phyloP scores from a whole-genome alignment of 2,888 invertebrate genomes.

The Coecobrya sp. region DNA sequence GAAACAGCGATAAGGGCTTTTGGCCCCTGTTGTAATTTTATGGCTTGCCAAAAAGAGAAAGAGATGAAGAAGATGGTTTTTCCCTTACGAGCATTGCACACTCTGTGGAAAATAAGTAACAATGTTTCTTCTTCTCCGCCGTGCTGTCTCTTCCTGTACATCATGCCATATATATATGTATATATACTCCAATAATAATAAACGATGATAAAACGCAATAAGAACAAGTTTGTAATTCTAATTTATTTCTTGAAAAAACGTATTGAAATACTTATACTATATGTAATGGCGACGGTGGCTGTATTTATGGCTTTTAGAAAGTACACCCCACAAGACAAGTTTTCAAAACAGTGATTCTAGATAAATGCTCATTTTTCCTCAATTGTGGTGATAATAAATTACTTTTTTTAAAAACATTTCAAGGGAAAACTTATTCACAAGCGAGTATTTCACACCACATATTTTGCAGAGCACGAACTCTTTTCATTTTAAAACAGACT shows the following conservation, averaged over 20 bases:
- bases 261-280: background rate
- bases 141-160: conserved; percentile 15
- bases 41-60: conserved; percentile 77
- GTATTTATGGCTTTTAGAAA: background rate
- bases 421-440: background rate
- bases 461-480: no score
- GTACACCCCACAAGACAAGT: background rate
- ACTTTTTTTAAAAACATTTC: background rate
- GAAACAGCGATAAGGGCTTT: conserved; percentile 82
- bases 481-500: no score
- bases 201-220: conserved; percentile 25
- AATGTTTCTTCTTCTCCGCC: background rate
- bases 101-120: background rate
- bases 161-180: background rate
- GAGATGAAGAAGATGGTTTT: conserved; percentile 49
- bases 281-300: background rate
- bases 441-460: no score
- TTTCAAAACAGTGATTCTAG: background rate
- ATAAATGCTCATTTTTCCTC: background rate
- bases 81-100: background rate
- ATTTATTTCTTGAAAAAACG: conserved; percentile 25
- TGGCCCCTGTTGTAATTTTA: conserved; percentile 82
- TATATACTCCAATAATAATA: background rate
- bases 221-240: conserved; percentile 40
- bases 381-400: conserved; percentile 1